phyloP scores from a whole-genome alignment of 2,113 vertebrate genomes.

The Scomber scombrus region DNA sequence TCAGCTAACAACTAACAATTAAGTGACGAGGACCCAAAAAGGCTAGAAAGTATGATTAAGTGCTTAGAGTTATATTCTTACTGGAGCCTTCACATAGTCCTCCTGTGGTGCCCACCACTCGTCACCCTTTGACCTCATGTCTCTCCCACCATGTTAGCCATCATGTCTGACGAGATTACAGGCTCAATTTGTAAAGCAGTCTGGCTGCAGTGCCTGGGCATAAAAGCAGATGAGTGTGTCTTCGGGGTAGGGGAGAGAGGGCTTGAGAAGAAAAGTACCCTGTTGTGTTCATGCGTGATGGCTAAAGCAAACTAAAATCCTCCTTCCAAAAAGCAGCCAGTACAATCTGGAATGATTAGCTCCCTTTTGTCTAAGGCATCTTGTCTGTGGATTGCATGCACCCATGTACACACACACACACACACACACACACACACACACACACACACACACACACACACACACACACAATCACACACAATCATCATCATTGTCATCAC shows the following conservation, averaged over 20 bases:
- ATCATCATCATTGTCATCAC: neutral
- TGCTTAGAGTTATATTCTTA: constrained; percentile 36
- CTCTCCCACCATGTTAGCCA: constrained; percentile 65
- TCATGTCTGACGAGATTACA: constrained; percentile 84
- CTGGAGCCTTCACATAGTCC: constrained; percentile 49
- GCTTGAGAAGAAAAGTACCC: constrained; percentile 70
- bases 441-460: neutral
- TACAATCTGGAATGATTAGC: constrained; percentile 85
- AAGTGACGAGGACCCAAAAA: neutral
- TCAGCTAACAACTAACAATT: neutral
- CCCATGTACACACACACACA: constrained; percentile 16
- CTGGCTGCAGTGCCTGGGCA: constrained; percentile 49
- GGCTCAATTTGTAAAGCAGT: constrained; percentile 78
- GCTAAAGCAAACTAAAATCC: constrained; percentile 71
- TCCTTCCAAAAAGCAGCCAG: constrained; percentile 75
- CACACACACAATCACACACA: no score
- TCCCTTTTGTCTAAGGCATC: constrained; percentile 76
- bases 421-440: constrained; percentile 7
- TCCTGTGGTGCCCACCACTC: constrained; percentile 35
- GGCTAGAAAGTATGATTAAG: constrained; percentile 42
- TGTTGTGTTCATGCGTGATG: constrained; percentile 79
- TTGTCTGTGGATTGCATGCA: constrained; percentile 74
- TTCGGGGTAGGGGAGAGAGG: constrained; percentile 40
- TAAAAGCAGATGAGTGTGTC: constrained; percentile 77
- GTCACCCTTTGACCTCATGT: constrained; percentile 51